These are phyloP conservation scores for Ptilonorhynchus violaceus DNA, from an alignment of 2,113 vertebrate species.

Conservation along the genomic window DNA sequence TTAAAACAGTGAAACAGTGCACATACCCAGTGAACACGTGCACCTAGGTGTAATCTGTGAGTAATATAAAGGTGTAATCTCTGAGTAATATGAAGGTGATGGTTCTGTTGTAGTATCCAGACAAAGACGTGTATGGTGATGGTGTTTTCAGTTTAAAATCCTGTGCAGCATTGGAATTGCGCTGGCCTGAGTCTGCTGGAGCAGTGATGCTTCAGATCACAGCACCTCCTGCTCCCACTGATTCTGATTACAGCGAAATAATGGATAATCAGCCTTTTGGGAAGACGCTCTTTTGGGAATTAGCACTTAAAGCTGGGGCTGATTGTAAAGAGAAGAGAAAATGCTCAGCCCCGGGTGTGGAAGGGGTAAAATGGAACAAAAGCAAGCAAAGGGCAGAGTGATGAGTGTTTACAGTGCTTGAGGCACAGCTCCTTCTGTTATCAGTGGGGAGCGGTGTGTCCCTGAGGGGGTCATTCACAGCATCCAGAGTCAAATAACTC, in stretches of 20 bases:
- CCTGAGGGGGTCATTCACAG: not conserved
- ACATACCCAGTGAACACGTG: not conserved
- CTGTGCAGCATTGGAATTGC: not conserved
- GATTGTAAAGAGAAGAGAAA: not conserved
- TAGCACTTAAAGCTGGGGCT: not conserved
- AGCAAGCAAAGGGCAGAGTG: not conserved
- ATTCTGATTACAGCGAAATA: fast-evolving
- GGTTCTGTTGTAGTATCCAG: not conserved
- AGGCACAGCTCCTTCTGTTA: not conserved
- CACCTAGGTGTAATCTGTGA: not conserved
- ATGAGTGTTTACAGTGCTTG: not conserved
- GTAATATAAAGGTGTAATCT: not conserved
- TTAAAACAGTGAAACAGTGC: not conserved
- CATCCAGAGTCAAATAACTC: not conserved
- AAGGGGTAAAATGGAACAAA: not conserved
- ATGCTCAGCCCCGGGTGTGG: not conserved
- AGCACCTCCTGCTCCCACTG: not conserved
- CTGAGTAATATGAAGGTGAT: not conserved
- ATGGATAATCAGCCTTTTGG: not conserved
- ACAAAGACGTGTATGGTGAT: fast-evolving
- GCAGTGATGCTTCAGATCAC: not conserved
- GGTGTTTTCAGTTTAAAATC: not conserved
- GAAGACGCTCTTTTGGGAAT: not conserved
- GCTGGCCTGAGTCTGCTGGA: not conserved
- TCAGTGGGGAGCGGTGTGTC: not conserved